phyloP scores from a whole-genome alignment of 1,140 invertebrate species.

The Battus philenor region DNA sequence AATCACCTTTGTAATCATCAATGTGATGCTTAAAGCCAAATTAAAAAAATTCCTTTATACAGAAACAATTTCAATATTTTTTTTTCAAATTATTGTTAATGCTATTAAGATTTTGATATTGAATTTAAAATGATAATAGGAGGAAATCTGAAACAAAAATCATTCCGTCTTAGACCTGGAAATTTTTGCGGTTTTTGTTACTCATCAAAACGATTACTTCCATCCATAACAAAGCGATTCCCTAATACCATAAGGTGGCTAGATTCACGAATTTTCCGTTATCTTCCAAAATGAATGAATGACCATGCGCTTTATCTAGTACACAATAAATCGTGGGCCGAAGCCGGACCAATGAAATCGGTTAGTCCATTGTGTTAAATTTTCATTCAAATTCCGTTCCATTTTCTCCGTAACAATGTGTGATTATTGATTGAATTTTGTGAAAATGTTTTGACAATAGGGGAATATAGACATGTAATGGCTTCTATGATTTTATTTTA shows the following conservation, averaged over 20 bases:
- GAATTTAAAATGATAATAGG: not conserved
- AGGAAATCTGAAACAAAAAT: not conserved
- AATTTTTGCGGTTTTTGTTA: no score
- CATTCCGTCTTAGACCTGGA: no score
- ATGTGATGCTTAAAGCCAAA: no score
- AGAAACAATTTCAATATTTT: no score
- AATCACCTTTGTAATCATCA: no score
- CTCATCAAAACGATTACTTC: no score
- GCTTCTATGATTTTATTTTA: no score
- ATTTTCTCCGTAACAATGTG: conserved; percentile 14
- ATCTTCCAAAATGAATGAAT: conserved; percentile 15
- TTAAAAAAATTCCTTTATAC: no score
- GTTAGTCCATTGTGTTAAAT: conserved; percentile 15
- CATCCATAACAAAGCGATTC: no score
- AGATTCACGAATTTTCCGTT: conserved; percentile 4
- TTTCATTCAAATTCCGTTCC: conserved; percentile 15
- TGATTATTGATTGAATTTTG: conserved; percentile 17
- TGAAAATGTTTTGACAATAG: conserved; percentile 7
- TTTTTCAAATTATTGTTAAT: no score
- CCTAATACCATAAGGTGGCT: not conserved
- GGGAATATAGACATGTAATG: no score
- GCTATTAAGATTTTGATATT: not conserved
- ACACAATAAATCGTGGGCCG: conserved; percentile 11
- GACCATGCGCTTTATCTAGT: conserved; percentile 15
- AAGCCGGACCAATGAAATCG: conserved; percentile 15